Conservation (phyloP, 2,888 invertebrate species). For the Uloborus plumipes region DNA sequence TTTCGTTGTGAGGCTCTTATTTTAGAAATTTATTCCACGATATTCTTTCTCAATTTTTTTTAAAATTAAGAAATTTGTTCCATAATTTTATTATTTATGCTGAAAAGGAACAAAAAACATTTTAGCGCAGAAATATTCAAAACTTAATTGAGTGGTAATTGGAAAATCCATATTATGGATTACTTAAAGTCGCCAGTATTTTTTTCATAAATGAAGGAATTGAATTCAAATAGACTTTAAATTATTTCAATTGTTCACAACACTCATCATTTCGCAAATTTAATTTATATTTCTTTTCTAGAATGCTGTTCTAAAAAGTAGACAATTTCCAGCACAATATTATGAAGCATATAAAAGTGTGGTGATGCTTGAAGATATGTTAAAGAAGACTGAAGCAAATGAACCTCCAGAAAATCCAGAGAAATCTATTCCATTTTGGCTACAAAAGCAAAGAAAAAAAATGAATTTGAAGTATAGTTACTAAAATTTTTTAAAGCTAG, state of each 20-base stretch:
- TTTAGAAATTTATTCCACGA: too few relatives aligned
- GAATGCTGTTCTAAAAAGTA: slow-evolving; percentile 69
- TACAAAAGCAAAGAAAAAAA: slow-evolving; percentile 28
- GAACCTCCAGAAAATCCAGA: slow-evolving; percentile 42
- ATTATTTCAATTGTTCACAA: too few relatives aligned
- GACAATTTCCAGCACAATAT: slow-evolving; percentile 73
- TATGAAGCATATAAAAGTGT: slow-evolving; percentile 73
- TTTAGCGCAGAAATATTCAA: not conserved
- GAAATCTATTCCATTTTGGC: slow-evolving; percentile 67
- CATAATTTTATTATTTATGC: too few relatives aligned
- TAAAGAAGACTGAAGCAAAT: slow-evolving; percentile 63
- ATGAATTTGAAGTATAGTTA: slow-evolving; percentile 15
- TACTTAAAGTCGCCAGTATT: too few relatives aligned
- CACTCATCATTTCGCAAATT: too few relatives aligned
- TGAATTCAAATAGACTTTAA: too few relatives aligned
- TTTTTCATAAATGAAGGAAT: too few relatives aligned
- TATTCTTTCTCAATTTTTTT: too few relatives aligned
- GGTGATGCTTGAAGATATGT: slow-evolving; percentile 67
- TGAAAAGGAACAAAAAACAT: not conserved
- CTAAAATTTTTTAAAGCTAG: slow-evolving; percentile 5
- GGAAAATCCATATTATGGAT: too few relatives aligned
- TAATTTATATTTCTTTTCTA: slow-evolving; percentile 18
- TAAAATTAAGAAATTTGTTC: too few relatives aligned
- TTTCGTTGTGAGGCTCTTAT: too few relatives aligned
- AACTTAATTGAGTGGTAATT: not conserved